Conservation (phyloP, 2,113 vertebrate species). For the Cygnus atratus region DNA sequence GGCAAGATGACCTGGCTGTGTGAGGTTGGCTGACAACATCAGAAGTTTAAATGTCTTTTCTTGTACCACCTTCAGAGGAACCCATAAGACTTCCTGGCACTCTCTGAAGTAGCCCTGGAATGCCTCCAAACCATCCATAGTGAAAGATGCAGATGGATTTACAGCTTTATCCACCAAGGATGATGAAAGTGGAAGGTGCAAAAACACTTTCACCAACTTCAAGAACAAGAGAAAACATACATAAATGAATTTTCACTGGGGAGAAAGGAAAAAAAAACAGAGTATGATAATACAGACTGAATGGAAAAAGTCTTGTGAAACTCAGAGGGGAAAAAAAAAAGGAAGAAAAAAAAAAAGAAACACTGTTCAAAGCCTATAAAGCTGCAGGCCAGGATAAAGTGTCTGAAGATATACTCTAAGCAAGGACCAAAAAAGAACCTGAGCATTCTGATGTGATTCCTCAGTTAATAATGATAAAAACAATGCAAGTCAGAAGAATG, state of each 20-base stretch:
- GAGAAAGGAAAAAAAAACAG: background rate
- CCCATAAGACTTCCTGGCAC: constrained; percentile 3
- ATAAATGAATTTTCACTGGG: background rate
- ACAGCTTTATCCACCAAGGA: background rate
- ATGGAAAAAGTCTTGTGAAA: background rate
- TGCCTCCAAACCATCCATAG: background rate
- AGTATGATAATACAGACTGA: background rate
- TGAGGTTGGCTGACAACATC: constrained; percentile 37
- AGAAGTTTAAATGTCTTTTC: constrained; percentile 29
- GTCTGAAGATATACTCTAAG: background rate
- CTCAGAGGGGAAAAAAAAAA: background rate
- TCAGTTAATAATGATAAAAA: background rate
- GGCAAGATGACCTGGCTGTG: constrained; percentile 40
- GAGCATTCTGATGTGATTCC: background rate
- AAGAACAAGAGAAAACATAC: background rate
- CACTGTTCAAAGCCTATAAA: background rate
- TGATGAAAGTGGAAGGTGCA: background rate
- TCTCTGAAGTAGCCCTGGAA: background rate
- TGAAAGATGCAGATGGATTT: background rate
- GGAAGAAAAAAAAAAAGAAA: background rate
- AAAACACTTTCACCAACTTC: background rate
- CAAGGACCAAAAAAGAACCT: background rate
- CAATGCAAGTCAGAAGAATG: background rate
- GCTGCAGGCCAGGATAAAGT: background rate
- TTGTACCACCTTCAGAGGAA: constrained; percentile 57